Evolutionary conservation across 2,797 vertebrate species (phyloP).

Genomic region (Coregonus sp.): DNA sequence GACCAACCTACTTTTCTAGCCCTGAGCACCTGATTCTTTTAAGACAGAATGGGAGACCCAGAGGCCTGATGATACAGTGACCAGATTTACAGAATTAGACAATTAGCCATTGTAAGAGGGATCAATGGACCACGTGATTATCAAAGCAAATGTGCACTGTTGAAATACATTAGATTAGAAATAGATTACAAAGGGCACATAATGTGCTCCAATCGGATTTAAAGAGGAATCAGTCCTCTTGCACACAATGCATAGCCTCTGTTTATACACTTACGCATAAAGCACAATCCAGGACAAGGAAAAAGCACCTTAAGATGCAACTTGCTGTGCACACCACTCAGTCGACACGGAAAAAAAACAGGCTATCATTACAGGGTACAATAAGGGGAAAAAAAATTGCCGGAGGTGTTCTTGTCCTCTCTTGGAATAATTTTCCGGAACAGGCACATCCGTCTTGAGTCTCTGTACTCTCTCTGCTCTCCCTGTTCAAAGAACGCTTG

Average conservation of each 20-base stretch:
- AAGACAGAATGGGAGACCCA: constrained; percentile 33
- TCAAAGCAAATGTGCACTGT: constrained; percentile 56
- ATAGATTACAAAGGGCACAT: constrained; percentile 60
- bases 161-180: constrained; percentile 67
- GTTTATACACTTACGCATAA: constrained; percentile 35
- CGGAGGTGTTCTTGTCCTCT: constrained; percentile 32
- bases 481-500: constrained; percentile 49
- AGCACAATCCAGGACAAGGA: neutral
- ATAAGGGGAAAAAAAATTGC: constrained; percentile 2
- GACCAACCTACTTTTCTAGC: constrained; percentile 36
- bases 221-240: constrained; percentile 55
- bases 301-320: constrained; percentile 24
- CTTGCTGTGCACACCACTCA: neutral
- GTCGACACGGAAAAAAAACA: constrained; percentile 19
- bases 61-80: constrained; percentile 43
- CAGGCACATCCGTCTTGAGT: constrained; percentile 28
- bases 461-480: constrained; percentile 27
- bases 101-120: constrained; percentile 70
- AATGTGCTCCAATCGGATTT: constrained; percentile 55
- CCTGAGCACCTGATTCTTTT: constrained; percentile 30
- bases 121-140: constrained; percentile 54
- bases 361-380: constrained; percentile 24
- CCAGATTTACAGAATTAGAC: constrained; percentile 69
- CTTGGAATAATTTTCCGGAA: constrained; percentile 25
- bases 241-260: constrained; percentile 29